A percentile compares a stretch with the other conserved stretches of the same genome.
These are phyloP conservation scores for Cinclus mexicanus DNA, from an alignment of 2,113 vertebrate species.

Conservation along the genomic window DNA sequence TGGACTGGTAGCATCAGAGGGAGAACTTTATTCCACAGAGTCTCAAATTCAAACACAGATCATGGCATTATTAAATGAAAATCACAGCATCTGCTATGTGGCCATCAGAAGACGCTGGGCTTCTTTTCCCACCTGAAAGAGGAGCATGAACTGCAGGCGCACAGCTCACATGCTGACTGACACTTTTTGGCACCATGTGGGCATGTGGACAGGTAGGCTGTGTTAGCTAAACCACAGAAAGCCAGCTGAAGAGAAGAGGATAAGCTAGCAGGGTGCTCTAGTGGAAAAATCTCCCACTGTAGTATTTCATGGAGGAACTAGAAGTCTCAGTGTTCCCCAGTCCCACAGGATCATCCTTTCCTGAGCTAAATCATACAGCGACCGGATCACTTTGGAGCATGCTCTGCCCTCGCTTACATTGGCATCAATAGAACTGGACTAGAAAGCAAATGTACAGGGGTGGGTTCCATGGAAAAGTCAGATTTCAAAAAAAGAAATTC, in stretches of 20 bases:
- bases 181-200: not conserved
- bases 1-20: not conserved
- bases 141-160: not conserved
- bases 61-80: not conserved
- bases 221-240: not conserved
- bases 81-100: accelerated
- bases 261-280: not conserved
- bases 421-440: not conserved
- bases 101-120: not conserved
- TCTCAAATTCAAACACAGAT: not conserved
- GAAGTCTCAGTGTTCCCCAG: not conserved
- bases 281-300: not conserved
- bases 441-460: not conserved
- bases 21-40: not conserved
- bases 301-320: not conserved
- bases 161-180: not conserved
- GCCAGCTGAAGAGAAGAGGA: not conserved
- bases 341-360: not conserved
- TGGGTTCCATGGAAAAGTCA: not conserved
- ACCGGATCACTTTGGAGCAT: not conserved
- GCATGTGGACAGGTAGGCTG: not conserved
- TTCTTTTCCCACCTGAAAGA: not conserved
- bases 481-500: not conserved
- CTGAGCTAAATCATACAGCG: not conserved
- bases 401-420: not conserved